These are phyloP conservation scores for Plumapathes pennacea DNA, from an alignment of 92 coral and sea anemone species.

Conservation along the genomic window DNA sequence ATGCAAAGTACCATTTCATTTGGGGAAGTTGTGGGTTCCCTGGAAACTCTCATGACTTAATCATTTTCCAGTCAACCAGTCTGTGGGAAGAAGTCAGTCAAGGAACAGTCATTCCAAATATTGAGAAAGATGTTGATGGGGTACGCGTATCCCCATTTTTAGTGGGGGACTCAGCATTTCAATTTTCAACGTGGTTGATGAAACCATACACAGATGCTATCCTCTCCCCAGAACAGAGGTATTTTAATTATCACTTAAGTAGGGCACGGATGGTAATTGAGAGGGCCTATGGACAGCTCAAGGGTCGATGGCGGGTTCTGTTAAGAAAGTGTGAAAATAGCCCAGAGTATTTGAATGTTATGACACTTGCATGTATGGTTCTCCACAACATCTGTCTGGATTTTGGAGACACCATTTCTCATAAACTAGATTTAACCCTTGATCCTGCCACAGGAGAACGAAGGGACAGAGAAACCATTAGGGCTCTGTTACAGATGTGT, in stretches of 20 bases:
- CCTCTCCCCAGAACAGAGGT: conserved; percentile 40
- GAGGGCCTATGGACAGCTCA: conserved; percentile 58
- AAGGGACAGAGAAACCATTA: conserved; percentile 26
- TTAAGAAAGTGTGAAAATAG: conserved; percentile 23
- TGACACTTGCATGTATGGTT: conserved; percentile 43
- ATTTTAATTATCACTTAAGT: conserved; percentile 47
- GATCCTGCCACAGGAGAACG: conserved; percentile 12
- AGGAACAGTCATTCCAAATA: conserved; percentile 24
- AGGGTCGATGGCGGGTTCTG: conserved; percentile 41
- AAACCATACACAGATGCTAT: conserved; percentile 48
- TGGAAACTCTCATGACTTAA: conserved; percentile 49
- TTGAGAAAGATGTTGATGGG: conserved; percentile 26
- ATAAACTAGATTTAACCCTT: conserved; percentile 42
- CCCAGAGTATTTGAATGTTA: conserved; percentile 19
- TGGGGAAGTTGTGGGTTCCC: conserved; percentile 49
- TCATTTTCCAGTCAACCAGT: conserved; percentile 41
- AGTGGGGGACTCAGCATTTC: conserved; percentile 51
- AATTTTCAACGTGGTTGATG: conserved; percentile 38
- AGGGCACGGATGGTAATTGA: conserved; percentile 55
- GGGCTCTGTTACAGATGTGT: conserved; percentile 36
- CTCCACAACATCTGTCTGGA: conserved; percentile 29
- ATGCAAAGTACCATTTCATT: too few relatives aligned
- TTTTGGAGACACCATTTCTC: conserved; percentile 29
- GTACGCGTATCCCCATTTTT: conserved; percentile 25
- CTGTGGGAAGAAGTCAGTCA: conserved; percentile 17